Percentiles rank a stretch among this genome's conserved stretches.
Evolutionary conservation across 2,888 invertebrate species (phyloP).

Genomic region (Drosophila kambysellisi): DNA sequence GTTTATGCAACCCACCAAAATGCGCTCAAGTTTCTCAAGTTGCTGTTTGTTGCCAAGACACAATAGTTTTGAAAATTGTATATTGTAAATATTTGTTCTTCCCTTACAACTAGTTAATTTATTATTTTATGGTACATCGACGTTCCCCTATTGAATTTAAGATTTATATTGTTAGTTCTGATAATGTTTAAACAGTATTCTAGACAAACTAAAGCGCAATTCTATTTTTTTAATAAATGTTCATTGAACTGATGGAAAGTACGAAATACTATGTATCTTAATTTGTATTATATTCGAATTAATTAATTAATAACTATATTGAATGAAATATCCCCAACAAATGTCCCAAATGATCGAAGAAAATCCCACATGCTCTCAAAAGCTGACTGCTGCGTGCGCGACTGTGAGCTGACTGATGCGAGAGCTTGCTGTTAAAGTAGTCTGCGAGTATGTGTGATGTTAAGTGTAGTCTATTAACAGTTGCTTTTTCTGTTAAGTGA

Average conservation of each 20-base stretch:
- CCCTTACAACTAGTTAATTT: constrained; percentile 53
- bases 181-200: constrained; percentile 69
- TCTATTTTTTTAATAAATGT: constrained; percentile 27
- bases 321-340: background rate
- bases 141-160: constrained; percentile 49
- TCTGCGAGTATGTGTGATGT: background rate
- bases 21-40: constrained; percentile 56
- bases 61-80: constrained; percentile 27
- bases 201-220: constrained; percentile 63
- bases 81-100: constrained; percentile 23
- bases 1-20: constrained; percentile 67
- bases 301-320: background rate
- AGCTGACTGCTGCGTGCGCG: constrained; percentile 22
- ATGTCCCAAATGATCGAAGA: constrained; percentile 12
- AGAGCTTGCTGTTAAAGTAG: background rate
- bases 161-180: constrained; percentile 58
- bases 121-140: constrained; percentile 62
- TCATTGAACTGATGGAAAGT: constrained; percentile 46
- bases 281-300: background rate
- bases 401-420: constrained; percentile 14
- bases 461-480: background rate
- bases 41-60: constrained; percentile 65
- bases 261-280: background rate
- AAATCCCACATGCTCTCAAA: constrained; percentile 2
- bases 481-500: constrained; percentile 4